These are phyloP conservation scores for Echinometra lucunter DNA, from an alignment of 53 echinoderm and acorn worm genomes.

Conservation along the genomic window DNA sequence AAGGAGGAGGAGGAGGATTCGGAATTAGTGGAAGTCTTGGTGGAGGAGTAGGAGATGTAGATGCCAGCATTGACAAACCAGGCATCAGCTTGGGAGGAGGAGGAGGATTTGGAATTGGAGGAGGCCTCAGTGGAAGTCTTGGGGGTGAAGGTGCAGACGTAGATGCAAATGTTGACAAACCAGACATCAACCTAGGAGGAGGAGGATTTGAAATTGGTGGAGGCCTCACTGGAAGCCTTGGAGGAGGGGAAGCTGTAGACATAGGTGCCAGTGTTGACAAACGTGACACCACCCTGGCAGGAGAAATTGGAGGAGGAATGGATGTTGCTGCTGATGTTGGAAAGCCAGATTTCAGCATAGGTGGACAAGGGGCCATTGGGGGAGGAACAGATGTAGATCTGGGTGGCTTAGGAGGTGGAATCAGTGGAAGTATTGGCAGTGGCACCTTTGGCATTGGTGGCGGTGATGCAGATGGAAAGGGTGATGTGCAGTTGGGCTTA, in stretches of 20 bases:
- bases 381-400: slow-evolving; percentile 35
- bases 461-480: slow-evolving; percentile 45
- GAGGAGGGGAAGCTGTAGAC: slow-evolving; percentile 9
- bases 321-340: slow-evolving; percentile 27
- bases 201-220: neutral
- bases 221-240: neutral
- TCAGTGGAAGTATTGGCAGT: neutral
- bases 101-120: neutral
- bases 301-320: slow-evolving; percentile 60
- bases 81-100: neutral
- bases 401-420: neutral
- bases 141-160: slow-evolving; percentile 40
- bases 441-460: slow-evolving; percentile 3
- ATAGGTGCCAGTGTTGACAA: slow-evolving; percentile 38
- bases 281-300: slow-evolving; percentile 52
- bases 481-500: slow-evolving; percentile 53
- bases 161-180: neutral
- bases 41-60: slow-evolving; percentile 36
- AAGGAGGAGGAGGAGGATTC: neutral
- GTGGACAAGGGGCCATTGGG: slow-evolving; percentile 15
- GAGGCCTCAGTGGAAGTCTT: slow-evolving; percentile 12
- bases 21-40: neutral
- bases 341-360: neutral
- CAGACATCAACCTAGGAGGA: neutral
- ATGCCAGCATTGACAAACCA: slow-evolving; percentile 46